Percentiles rank a stretch among this genome's conserved stretches.
phyloP scores from a whole-genome alignment of 2,797 vertebrate genomes.

The Pitangus sulphuratus region DNA sequence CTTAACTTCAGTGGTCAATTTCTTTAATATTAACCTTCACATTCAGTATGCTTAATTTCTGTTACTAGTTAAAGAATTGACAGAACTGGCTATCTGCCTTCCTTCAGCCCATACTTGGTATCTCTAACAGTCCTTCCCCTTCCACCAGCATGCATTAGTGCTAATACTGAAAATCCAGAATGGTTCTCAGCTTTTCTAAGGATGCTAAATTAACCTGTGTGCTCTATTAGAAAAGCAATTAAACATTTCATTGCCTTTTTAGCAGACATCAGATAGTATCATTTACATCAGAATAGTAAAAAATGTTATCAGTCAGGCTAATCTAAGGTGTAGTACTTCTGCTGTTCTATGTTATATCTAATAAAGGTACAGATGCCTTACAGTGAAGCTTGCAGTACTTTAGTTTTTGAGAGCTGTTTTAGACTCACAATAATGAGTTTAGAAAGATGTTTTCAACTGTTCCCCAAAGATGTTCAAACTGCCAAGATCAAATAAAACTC shows the following conservation, averaged over 20 bases:
- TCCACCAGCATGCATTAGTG: background rate
- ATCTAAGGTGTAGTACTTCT: constrained; percentile 29
- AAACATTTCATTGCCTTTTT: constrained; percentile 33
- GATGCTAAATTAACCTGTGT: background rate
- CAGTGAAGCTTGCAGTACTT: constrained; percentile 38
- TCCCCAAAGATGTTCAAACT: constrained; percentile 13
- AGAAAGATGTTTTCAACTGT: constrained; percentile 74
- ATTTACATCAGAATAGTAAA: constrained; percentile 36
- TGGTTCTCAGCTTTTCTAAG: background rate
- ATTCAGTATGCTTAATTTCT: background rate
- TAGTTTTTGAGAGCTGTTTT: constrained; percentile 53
- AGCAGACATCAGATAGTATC: constrained; percentile 49
- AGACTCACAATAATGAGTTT: constrained; percentile 44
- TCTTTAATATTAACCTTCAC: background rate
- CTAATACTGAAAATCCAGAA: background rate
- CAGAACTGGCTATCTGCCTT: background rate
- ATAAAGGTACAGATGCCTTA: constrained; percentile 25
- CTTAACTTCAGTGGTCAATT: background rate
- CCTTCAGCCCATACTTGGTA: background rate
- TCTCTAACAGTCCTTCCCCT: background rate
- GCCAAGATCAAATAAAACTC: constrained; percentile 74
- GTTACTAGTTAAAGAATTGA: background rate
- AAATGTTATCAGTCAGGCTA: constrained; percentile 58
- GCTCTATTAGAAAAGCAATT: background rate
- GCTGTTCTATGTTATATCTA: background rate